These are phyloP conservation scores for Ephestia elutella DNA, from an alignment of 1,140 invertebrate genomes.

Conservation along the genomic window DNA sequence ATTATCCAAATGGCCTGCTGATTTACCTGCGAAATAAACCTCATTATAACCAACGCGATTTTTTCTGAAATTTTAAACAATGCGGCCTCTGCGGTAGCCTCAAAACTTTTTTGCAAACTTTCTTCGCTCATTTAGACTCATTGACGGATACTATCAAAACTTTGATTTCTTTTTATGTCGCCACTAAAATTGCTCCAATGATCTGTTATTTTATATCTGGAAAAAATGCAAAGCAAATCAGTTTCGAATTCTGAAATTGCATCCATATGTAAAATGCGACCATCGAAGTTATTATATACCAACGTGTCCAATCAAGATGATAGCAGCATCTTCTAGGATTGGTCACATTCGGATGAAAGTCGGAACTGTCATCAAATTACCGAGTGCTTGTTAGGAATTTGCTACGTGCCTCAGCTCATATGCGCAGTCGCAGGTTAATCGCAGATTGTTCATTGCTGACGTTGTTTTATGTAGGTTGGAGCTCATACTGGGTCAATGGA, in stretches of 20 bases:
- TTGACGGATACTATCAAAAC: conserved; percentile 14
- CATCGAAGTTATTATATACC: background rate
- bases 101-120: conserved; percentile 38
- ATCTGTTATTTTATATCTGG: background rate
- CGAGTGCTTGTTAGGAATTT: conserved; percentile 25
- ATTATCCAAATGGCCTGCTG: background rate
- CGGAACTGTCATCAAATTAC: conserved; percentile 21
- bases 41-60: background rate
- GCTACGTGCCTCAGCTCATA: conserved; percentile 34
- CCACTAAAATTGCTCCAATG: background rate
- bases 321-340: conserved; percentile 2
- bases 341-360: background rate
- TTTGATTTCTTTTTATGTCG: conserved; percentile 17
- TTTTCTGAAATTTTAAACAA: conserved; percentile 23
- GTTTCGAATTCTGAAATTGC: background rate
- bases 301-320: conserved; percentile 4
- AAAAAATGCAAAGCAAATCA: background rate
- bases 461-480: conserved; percentile 44
- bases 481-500: conserved; percentile 53
- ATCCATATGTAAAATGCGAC: background rate
- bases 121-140: conserved; percentile 29
- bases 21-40: background rate
- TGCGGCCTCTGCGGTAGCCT: conserved; percentile 28
- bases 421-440: conserved; percentile 37
- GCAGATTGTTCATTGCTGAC: conserved; percentile 36